Evolutionary conservation across 1,140 invertebrate genomes (phyloP).

Genomic region (Mactra quadrangularis): DNA sequence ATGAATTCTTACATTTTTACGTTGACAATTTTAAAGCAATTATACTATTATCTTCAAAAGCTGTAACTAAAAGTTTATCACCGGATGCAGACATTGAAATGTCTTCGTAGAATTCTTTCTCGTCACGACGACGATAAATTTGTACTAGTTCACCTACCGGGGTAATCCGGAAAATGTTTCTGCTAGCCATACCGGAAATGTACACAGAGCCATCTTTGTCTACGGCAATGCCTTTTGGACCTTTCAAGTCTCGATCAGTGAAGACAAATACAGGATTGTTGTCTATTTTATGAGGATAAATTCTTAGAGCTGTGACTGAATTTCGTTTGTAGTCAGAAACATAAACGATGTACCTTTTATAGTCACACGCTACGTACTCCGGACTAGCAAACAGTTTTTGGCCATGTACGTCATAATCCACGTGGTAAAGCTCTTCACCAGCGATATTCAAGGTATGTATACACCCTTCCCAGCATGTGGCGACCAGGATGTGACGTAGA

Average conservation of each 20-base stretch:
- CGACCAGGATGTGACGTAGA: conserved; percentile 18
- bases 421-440: conserved; percentile 17
- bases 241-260: conserved; percentile 21
- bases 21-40: conserved; percentile 21
- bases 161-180: conserved; percentile 45
- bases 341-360: conserved; percentile 21
- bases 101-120: conserved; percentile 50
- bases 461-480: conserved; percentile 56
- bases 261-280: conserved; percentile 52
- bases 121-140: conserved; percentile 33
- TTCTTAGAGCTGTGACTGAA: conserved; percentile 10
- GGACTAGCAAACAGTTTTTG: conserved; percentile 39
- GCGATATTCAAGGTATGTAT: conserved; percentile 29
- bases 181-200: conserved; percentile 48
- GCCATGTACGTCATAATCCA: conserved; percentile 10
- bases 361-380: conserved; percentile 50
- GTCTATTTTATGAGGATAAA: conserved; percentile 35
- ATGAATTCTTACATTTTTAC: too few species aligned
- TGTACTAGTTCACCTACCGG: conserved; percentile 37
- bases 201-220: conserved; percentile 36
- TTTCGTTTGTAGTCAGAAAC: conserved; percentile 44
- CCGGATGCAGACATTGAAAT: conserved; percentile 26
- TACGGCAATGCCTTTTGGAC: conserved; percentile 43
- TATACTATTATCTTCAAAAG: conserved; percentile 49
- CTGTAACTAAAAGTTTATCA: conserved; percentile 40